Percentiles rank a stretch among this genome's conserved stretches.
phyloP scores from a whole-genome alignment of 2,888 invertebrate genomes.

The Toxonevra muliebris region DNA sequence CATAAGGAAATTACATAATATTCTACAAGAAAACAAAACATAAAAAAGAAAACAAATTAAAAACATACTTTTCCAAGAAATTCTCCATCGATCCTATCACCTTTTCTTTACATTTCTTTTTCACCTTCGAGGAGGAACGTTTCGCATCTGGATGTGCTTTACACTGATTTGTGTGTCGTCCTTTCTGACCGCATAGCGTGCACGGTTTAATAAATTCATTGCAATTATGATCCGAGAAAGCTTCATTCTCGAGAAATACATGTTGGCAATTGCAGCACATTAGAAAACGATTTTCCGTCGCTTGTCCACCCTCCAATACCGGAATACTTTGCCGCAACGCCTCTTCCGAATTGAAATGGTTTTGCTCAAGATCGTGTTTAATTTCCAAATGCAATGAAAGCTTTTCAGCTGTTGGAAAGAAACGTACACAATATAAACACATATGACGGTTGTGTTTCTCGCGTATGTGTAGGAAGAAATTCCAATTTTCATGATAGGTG shows the following conservation, averaged over 20 bases:
- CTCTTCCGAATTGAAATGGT: conserved; percentile 73
- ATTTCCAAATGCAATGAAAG: conserved; percentile 79
- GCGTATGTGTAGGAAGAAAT: conserved; percentile 84
- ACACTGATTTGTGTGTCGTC: conserved; percentile 61
- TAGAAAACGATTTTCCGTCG: conserved; percentile 70
- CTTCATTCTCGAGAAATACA: conserved; percentile 78
- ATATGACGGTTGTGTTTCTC: conserved; percentile 83
- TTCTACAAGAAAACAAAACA: no score
- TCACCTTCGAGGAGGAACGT: conserved; percentile 45
- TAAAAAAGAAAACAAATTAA: no score
- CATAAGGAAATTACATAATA: no score
- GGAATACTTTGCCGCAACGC: conserved; percentile 71
- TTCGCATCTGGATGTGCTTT: conserved; percentile 52
- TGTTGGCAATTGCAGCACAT: conserved; percentile 85
- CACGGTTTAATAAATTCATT: conserved; percentile 61
- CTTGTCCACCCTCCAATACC: conserved; percentile 67
- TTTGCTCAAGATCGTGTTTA: conserved; percentile 81
- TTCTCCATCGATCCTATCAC: neutral
- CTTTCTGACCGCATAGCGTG: conserved; percentile 60
- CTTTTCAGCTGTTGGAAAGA: conserved; percentile 83
- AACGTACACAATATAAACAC: conserved; percentile 83
- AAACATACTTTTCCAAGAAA: conserved; percentile 11
- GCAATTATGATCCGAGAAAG: conserved; percentile 80
- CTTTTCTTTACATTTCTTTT: conserved; percentile 38
- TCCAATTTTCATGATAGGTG: conserved; percentile 87